Conservation (phyloP, 2,113 vertebrate genomes). For the Hassar affinis region DNA sequence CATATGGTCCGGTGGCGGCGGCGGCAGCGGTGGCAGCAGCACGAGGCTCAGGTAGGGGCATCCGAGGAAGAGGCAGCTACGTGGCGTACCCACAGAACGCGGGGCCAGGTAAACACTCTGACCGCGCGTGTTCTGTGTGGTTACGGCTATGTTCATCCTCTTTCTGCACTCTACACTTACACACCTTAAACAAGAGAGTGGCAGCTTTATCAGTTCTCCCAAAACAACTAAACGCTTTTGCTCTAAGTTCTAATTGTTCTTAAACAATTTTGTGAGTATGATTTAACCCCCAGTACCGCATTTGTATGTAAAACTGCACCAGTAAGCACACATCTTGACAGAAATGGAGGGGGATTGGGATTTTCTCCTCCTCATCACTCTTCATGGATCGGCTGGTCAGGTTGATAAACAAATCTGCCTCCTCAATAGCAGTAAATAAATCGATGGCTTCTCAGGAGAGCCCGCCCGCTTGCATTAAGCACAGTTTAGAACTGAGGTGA, state of each 20-base stretch:
- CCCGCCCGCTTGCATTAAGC: background rate
- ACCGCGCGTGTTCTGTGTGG: constrained; percentile 89
- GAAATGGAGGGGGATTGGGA: constrained; percentile 38
- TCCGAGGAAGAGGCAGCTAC: constrained; percentile 84
- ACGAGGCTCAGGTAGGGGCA: constrained; percentile 98
- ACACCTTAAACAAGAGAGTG: constrained; percentile 39
- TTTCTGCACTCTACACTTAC: constrained; percentile 55
- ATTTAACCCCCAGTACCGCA: constrained; percentile 1
- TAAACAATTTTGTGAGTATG: background rate
- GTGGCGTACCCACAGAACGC: constrained; percentile 90
- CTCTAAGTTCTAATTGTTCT: background rate
- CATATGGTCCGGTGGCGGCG: constrained; percentile 94
- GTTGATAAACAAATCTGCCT: constrained; percentile 65
- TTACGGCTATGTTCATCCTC: constrained; percentile 83
- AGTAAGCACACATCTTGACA: constrained; percentile 38
- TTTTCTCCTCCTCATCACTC: constrained; percentile 56
- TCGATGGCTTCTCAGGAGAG: constrained; percentile 7
- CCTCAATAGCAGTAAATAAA: constrained; percentile 60
- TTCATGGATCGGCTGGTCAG: constrained; percentile 64
- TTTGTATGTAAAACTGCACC: background rate
- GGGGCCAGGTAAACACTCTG: constrained; percentile 93
- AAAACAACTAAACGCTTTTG: background rate
- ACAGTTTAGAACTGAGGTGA: constrained; percentile 3
- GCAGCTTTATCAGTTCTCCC: constrained; percentile 9
- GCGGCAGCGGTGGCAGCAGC: constrained; percentile 92